phyloP scores from a whole-genome alignment of 1,140 invertebrate species.

The Scaptodrosophila lebanonensis region DNA sequence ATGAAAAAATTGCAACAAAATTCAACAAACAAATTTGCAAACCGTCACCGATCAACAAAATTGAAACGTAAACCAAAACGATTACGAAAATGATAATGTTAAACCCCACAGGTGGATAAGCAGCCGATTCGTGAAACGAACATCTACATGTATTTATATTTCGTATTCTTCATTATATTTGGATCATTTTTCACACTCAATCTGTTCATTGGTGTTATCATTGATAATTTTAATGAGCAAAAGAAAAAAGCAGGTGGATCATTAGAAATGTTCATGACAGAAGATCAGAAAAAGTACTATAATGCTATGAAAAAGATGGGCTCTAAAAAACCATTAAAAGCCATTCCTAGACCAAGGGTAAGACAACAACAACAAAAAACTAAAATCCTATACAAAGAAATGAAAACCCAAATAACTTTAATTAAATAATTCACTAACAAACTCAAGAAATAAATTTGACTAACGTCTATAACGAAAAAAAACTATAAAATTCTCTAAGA shows the following conservation, averaged over 20 bases:
- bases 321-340: slow-evolving; percentile 97
- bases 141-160: slow-evolving; percentile 98
- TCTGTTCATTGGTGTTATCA: slow-evolving; percentile 98
- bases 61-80: slow-evolving; percentile 3
- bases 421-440: slow-evolving; percentile 12
- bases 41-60: slow-evolving; percentile 20
- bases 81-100: slow-evolving; percentile 34
- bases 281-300: slow-evolving; percentile 99
- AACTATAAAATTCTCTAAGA: slow-evolving; percentile 16
- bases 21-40: slow-evolving; percentile 28
- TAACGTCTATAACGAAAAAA: slow-evolving; percentile 12
- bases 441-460: slow-evolving; percentile 13
- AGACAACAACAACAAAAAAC: slow-evolving; percentile 76
- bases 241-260: slow-evolving; percentile 99
- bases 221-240: slow-evolving; percentile 99
- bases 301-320: slow-evolving; percentile 99
- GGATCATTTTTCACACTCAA: slow-evolving; percentile 98
- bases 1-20: slow-evolving; percentile 37
- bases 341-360: slow-evolving; percentile 96
- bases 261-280: slow-evolving; percentile 99
- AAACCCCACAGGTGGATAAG: slow-evolving; percentile 89
- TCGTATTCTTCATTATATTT: slow-evolving; percentile 98
- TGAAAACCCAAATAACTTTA: slow-evolving; percentile 14
- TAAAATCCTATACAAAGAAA: slow-evolving; percentile 36
- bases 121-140: slow-evolving; percentile 96